A percentile compares a stretch with the other conserved stretches of the same genome.
Conservation (phyloP, 1,140 invertebrate species). For the Parasteatoda tepidariorum region DNA sequence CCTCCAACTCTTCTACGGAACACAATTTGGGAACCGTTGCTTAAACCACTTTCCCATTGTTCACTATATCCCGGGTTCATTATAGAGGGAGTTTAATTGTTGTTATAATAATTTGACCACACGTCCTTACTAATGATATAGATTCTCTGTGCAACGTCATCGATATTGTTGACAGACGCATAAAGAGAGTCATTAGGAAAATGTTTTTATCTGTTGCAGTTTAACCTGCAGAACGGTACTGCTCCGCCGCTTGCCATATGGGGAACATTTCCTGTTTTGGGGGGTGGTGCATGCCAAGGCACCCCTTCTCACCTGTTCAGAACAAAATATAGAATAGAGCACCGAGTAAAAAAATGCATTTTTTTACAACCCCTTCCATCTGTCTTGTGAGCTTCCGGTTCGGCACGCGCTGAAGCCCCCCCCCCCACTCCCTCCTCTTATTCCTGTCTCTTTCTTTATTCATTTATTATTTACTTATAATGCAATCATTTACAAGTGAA, state of each 20-base stretch:
- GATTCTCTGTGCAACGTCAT: no score
- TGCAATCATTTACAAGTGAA: no score
- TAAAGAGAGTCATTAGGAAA: conserved; percentile 39
- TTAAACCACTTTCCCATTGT: no score
- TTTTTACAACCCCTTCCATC: conserved; percentile 24
- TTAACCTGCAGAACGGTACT: conserved; percentile 37
- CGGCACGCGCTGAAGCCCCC: conserved; percentile 10
- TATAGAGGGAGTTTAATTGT: no score
- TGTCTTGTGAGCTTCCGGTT: conserved; percentile 38
- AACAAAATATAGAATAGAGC: not conserved
- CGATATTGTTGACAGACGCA: no score
- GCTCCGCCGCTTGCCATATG: conserved; percentile 24
- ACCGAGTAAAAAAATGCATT: not conserved
- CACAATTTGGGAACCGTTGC: no score
- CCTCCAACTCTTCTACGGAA: no score
- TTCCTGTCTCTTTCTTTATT: no score
- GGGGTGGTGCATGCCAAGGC: not conserved
- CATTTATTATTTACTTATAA: no score
- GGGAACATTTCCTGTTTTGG: conserved; percentile 27
- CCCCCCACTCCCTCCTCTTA: not conserved
- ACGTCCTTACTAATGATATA: no score
- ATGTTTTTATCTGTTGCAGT: conserved; percentile 18
- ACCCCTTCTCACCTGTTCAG: conserved; percentile 34
- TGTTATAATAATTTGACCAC: no score
- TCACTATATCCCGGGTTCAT: no score